phyloP scores from a whole-genome alignment of 1,140 invertebrate species.

The Chrysomallon squamiferum region DNA sequence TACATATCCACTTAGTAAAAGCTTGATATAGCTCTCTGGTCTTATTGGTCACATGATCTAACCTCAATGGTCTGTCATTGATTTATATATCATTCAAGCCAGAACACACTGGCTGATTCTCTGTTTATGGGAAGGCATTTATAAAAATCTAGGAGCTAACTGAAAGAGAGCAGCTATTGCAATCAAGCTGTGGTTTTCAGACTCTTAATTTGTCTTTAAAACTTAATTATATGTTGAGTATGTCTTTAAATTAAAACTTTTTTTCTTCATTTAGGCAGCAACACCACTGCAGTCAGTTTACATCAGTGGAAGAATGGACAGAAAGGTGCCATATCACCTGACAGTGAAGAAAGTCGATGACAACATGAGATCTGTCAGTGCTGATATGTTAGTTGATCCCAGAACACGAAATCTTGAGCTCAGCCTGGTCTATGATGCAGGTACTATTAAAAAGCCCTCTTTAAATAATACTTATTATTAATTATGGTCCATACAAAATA shows the following conservation, averaged over 20 bases:
- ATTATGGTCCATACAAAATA: no score
- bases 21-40: background rate
- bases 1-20: background rate
- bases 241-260: no score
- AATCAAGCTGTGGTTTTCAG: no score
- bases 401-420: slow-evolving; percentile 15
- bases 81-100: no score
- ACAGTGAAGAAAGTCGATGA: slow-evolving; percentile 20
- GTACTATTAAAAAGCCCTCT: background rate
- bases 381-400: slow-evolving; percentile 16
- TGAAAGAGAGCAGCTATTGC: no score
- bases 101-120: no score
- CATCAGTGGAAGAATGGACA: slow-evolving; percentile 20
- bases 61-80: no score
- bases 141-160: no score
- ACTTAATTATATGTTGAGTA: no score
- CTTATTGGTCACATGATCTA: background rate
- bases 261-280: slow-evolving; percentile 12
- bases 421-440: slow-evolving; percentile 28
- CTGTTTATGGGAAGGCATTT: no score
- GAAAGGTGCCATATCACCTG: slow-evolving; percentile 13
- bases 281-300: slow-evolving; percentile 30
- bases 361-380: slow-evolving; percentile 12
- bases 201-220: no score
- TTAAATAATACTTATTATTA: background rate